Conservation (phyloP, 2,113 vertebrate species). For the Dermatemys mawii region DNA sequence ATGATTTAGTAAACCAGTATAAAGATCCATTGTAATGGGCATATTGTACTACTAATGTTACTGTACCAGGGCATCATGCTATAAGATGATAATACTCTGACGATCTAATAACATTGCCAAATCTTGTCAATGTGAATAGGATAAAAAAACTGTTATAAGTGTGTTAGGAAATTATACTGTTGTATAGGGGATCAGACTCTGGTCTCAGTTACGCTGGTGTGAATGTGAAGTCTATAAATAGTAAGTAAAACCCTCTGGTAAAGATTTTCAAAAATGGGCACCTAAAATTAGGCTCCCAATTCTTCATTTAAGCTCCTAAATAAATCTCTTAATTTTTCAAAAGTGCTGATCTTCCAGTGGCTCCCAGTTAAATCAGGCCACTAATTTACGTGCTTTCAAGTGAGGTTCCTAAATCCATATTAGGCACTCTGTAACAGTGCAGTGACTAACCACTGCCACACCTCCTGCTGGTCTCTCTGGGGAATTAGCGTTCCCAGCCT, state of each 20-base stretch:
- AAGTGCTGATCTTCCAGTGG: not conserved
- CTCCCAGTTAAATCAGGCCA: not conserved
- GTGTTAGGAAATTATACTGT: not conserved
- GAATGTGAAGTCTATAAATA: not conserved
- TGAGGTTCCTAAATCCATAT: not conserved
- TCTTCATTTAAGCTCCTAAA: not conserved
- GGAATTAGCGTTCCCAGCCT: no score
- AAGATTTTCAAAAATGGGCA: not conserved
- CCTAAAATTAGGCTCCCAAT: not conserved
- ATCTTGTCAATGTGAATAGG: not conserved
- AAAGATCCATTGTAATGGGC: not conserved
- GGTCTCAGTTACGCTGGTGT: not conserved
- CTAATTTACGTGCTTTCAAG: not conserved
- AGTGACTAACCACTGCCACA: no score
- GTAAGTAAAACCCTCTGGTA: not conserved
- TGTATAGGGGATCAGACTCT: not conserved
- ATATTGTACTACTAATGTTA: not conserved
- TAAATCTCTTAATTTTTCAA: not conserved
- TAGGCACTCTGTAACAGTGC: no score
- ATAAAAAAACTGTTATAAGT: not conserved
- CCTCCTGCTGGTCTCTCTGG: no score
- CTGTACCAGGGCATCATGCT: not conserved
- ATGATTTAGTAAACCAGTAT: not conserved
- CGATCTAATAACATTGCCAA: not conserved
- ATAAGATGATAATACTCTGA: not conserved